phyloP scores from a whole-genome alignment of 1,140 invertebrate genomes.

The Bombus soroeensis region DNA sequence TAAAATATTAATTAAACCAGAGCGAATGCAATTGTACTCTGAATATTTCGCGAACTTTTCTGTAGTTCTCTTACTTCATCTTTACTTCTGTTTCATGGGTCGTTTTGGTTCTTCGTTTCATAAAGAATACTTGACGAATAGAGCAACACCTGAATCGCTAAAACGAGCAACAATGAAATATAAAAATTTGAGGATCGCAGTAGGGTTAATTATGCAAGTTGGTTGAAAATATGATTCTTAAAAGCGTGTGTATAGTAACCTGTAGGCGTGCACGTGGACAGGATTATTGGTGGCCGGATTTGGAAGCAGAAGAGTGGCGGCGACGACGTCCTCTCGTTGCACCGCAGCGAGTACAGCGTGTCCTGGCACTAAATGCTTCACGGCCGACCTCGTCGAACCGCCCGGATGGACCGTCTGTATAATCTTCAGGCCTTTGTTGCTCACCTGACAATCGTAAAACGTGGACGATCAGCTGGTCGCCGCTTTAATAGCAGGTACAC shows the following conservation, averaged over 20 bases:
- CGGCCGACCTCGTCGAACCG: constrained; percentile 84
- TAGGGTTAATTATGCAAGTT: no score
- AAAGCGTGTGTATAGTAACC: constrained; percentile 73
- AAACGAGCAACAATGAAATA: no score
- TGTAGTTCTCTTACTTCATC: no score
- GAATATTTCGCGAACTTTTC: no score
- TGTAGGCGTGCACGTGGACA: constrained; percentile 95
- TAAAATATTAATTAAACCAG: no score
- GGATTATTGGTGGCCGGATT: constrained; percentile 95
- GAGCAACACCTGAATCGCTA: no score
- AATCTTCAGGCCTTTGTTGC: constrained; percentile 96
- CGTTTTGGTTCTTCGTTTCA: no score
- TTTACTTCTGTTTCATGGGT: no score
- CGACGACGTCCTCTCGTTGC: constrained; percentile 95
- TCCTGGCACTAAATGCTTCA: constrained; percentile 98
- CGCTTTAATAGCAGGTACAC: neutral
- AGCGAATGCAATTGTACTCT: no score
- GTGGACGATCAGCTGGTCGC: constrained; percentile 33
- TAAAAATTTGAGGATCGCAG: no score
- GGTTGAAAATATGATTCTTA: neutral
- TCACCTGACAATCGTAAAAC: constrained; percentile 86
- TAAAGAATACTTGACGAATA: no score
- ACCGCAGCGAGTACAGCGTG: constrained; percentile 94
- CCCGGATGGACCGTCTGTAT: constrained; percentile 89
- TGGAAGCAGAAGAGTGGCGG: constrained; percentile 93